Conservation (phyloP, 64 coral and sea anemone genomes). For the Anthopleura sola region DNA sequence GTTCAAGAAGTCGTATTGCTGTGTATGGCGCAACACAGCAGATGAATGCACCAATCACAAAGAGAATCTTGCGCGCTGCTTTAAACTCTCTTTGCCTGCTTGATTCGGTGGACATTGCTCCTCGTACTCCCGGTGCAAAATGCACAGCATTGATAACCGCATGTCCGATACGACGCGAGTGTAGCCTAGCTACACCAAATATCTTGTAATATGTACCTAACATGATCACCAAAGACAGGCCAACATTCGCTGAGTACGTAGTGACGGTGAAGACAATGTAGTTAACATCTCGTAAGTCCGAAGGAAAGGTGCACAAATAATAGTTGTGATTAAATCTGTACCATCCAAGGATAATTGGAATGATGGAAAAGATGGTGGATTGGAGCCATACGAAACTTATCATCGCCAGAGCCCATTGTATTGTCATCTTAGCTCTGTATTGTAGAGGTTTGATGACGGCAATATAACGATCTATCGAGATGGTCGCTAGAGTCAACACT, state of each 20-base stretch:
- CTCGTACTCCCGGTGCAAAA: constrained; percentile 59
- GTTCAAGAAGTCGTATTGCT: constrained; percentile 62
- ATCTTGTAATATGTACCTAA: constrained; percentile 82
- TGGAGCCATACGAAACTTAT: constrained; percentile 88
- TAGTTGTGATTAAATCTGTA: constrained; percentile 73
- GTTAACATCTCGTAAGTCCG: constrained; percentile 28
- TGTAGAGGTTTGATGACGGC: constrained; percentile 95
- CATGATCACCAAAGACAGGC: constrained; percentile 59
- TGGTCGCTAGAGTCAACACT: constrained; percentile 79
- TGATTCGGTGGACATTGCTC: constrained; percentile 54
- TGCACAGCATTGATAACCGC: constrained; percentile 78
- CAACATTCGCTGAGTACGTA: constrained; percentile 75
- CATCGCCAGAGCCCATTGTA: constrained; percentile 77
- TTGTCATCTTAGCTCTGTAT: constrained; percentile 95
- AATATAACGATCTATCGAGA: constrained; percentile 90
- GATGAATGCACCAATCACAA: constrained; percentile 93
- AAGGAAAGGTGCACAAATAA: constrained; percentile 95
- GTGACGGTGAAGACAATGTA: constrained; percentile 58
- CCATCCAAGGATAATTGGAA: constrained; percentile 70
- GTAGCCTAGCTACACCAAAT: constrained; percentile 87
- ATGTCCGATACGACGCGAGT: constrained; percentile 84
- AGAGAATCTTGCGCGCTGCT: constrained; percentile 93
- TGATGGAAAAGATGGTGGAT: constrained; percentile 67
- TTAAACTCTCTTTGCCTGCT: constrained; percentile 88
- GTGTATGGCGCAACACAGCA: constrained; percentile 93